Conservation (phyloP, 2,888 invertebrate genomes). For the Xestia ashworthii region DNA sequence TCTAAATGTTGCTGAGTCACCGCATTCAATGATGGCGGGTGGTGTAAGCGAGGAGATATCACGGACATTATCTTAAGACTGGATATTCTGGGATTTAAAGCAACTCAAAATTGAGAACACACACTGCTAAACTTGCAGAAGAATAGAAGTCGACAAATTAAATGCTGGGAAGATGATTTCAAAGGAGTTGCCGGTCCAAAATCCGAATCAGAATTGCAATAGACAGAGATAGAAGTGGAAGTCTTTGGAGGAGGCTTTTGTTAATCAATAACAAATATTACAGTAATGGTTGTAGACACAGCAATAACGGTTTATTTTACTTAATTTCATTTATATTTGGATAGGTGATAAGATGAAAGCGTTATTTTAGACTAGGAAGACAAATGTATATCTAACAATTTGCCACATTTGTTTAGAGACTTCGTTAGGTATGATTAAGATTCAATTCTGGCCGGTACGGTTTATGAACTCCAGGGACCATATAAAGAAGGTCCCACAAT, state of each 20-base stretch:
- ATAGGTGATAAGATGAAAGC: neutral
- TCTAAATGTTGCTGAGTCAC: slow-evolving; percentile 72
- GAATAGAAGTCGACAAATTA: neutral
- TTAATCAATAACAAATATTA: too few relatives aligned
- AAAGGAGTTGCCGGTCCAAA: too few relatives aligned
- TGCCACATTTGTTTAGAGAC: neutral
- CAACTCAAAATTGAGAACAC: neutral
- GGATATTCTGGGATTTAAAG: neutral
- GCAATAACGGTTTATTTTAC: too few relatives aligned
- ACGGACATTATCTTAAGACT: neutral
- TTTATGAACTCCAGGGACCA: neutral
- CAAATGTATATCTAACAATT: neutral
- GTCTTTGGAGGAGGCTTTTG: too few relatives aligned
- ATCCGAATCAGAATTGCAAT: too few relatives aligned
- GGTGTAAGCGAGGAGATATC: slow-evolving; percentile 63
- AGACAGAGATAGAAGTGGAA: too few relatives aligned
- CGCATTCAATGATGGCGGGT: slow-evolving; percentile 65
- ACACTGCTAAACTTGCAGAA: neutral
- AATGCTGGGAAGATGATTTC: too few relatives aligned
- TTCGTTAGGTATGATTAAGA: neutral
- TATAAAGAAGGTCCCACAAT: neutral
- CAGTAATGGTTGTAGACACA: too few relatives aligned
- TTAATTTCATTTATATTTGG: neutral
- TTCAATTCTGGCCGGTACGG: neutral
- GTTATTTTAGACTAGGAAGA: neutral